Evolutionary conservation across 2,797 vertebrate species (phyloP), one percentile per base, ranked within the genome.

Genomic region (Varecia variegata): DNA sequence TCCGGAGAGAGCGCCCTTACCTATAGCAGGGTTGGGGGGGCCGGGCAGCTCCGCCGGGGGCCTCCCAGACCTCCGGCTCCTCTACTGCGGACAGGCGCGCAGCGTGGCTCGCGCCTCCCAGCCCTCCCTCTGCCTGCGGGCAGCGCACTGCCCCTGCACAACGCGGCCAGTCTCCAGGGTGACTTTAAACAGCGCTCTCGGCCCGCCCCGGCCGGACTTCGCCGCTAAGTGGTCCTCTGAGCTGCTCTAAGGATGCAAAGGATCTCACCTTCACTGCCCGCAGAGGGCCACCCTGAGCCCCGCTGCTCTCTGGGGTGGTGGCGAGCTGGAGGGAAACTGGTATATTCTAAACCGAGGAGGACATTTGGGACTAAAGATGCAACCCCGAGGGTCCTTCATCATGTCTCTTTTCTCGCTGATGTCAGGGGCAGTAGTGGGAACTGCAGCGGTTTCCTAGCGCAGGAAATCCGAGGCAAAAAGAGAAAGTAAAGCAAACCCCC

Each of bases 111-210:
- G 15, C 2, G 23, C 11, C 17, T 20, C 40, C 38, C 45, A 1
- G 3, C 32, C 40, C 32, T 77, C 13, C 2, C 7, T 58, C 27
- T 10, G 56, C 20, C 65, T 0, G 67, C 43, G 0, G 43, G 38
- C 32, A 0, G 8, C 0, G 40, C 86, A 12, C 9, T n/a, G 10
- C 43, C 14, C 13, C 1, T 4, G n/a, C n/a, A 5, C 93, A 87
- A 76, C 8, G 27, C 5, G 17, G n/a, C 62, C 1, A 0, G 96
- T 97, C 95, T 97, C 97, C 97, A 76, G 21, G 96, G 97, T 5
- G 95, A 97, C 88, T 18, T 74, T 76, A 95, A 97, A 97, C 95
- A 95, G 15, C 74, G 67, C 45, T 50, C 32, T 45, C 17, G 14
- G 15, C 30, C 56, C 14, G n/a, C 47, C 91, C 54, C 1, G 3